Evolutionary conservation across 2,113 vertebrate genomes (phyloP), one percentile per base, ranked within the genome.

Genomic region (Rhizomys pruinosus): DNA sequence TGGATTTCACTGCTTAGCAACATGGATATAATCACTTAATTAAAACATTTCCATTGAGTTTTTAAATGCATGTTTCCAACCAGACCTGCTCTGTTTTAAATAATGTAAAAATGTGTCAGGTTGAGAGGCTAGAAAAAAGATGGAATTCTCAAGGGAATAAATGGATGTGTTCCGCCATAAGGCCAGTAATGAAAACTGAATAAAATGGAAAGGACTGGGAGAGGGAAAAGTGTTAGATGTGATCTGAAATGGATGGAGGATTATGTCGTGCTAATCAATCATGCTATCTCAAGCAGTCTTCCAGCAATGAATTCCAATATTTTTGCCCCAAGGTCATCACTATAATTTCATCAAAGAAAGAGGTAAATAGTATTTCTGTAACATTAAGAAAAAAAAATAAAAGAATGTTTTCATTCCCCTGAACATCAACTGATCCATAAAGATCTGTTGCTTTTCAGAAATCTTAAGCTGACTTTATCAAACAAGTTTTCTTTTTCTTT

Each of bases 391-490:
- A 39, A 27, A 37, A 39, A 47, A 71, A 72, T 91, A 23, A 17
- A 37, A 71, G 15, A 23, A 66, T 61, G 7, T 63, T 87, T 89
- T 66, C 37, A 72, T 2, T 87, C n/a, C 69, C 25, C 25, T 88
- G 81, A n/a, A 66, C 42, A 25, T 42, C 69, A 84, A 29, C 44
- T 87, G 77, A 87, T 63, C 90, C 79, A 23, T 66, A 68, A 86
- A 39, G n/a, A 63, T 79, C 69, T 84, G 90, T 63, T 93, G 17
- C 34, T 90, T 85, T 59, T 96, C 68, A 85, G n/a, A 94, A 93
- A n/a, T 88, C 82, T 63, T 61, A 77, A 44, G 34, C 23, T 86
- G 52, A 52, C 92, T 86, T 92, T 73, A 86, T 79, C 73, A 79
- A 72, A 76, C 64, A 64, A 87, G 32, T 47, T 66, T 89, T 92